phyloP scores from a whole-genome alignment of 2,113 vertebrate species.

The Entelurus aequoreus region DNA sequence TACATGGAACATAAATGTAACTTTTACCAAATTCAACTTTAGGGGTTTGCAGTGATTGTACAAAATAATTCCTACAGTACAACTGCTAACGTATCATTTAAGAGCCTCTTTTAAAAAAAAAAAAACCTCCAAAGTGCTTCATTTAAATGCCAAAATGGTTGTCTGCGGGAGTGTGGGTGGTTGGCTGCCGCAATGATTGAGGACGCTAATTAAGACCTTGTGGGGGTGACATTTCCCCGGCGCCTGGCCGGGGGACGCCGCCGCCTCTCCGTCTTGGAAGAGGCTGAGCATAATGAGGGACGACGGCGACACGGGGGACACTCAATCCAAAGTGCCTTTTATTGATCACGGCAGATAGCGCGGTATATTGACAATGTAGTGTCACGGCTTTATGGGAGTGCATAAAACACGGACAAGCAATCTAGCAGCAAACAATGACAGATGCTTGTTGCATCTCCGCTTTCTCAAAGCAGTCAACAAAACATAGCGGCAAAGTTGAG shows the following conservation, averaged over 20 bases:
- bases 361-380: not conserved
- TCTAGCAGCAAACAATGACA: not conserved
- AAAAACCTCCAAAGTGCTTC: not conserved
- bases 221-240: slow-evolving; percentile 46
- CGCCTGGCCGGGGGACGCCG: not conserved
- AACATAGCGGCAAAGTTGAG: no score
- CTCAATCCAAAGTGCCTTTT: slow-evolving; percentile 10
- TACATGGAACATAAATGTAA: no score
- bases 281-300: slow-evolving; percentile 28
- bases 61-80: no score
- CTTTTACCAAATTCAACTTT: no score
- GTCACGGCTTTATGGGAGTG: not conserved
- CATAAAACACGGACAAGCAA: not conserved
- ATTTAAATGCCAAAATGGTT: slow-evolving; percentile 37
- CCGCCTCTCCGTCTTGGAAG: no score
- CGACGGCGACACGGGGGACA: slow-evolving; percentile 23
- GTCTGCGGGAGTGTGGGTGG: no score
- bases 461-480: no score
- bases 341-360: not conserved
- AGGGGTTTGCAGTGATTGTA: no score
- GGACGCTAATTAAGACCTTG: slow-evolving; percentile 57
- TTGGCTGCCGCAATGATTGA: slow-evolving; percentile 35
- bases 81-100: no score
- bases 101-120: no score
- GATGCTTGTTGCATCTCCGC: no score